Base-by-base conservation (phyloP, 2,113 vertebrate species). In the Bettongia penicillata region DNA sequence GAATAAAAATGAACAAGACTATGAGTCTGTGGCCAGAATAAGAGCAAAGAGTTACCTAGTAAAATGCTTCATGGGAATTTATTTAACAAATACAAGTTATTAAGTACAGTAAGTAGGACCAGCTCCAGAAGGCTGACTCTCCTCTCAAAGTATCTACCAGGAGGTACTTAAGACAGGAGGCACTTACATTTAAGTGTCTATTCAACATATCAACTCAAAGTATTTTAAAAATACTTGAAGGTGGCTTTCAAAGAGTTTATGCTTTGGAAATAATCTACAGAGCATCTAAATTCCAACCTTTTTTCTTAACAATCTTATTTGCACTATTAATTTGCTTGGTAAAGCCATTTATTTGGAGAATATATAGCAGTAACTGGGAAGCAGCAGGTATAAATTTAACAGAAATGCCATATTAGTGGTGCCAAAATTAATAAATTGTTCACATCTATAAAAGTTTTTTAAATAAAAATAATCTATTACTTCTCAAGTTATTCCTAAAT, bases 21-120 rank as follows among this genome's bases (percentile, higher is more conserved):
- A n/a, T 23, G n/a, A 84, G 5, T 84, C 16, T 84, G 23, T 89
- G 95, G 96, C 19, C 90, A 12, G 14, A 94, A 90, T 61, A 89
- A 93, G 1, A 12, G 1, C 22, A 95, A 51, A 92, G 26, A 93
- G 25, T 6, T 47, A 10, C 37, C 51, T 95, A 52, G 2, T 24
- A 91, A 26, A 91, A 5, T 89, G 95, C 90, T 94, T 77, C 91
- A 77, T 93, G 16, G 53, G 49, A 93, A 84, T 89, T 68, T 22
- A 55, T 89, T n/a, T 90, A 47, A 92, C 50, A 97, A 92, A 25
- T 84, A 91, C 53, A 37, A 96, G n/a, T n/a, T n/a, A 90, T 47
- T 90, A 77, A n/a, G n/a, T 92, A 91, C 51, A 57, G 50, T 77
- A 89, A 90, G 94, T 28, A 90, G 47, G 50, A 92, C 51, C 16